phyloP scores from a whole-genome alignment of 1,140 invertebrate genomes.

The Archivesica marissinica region DNA sequence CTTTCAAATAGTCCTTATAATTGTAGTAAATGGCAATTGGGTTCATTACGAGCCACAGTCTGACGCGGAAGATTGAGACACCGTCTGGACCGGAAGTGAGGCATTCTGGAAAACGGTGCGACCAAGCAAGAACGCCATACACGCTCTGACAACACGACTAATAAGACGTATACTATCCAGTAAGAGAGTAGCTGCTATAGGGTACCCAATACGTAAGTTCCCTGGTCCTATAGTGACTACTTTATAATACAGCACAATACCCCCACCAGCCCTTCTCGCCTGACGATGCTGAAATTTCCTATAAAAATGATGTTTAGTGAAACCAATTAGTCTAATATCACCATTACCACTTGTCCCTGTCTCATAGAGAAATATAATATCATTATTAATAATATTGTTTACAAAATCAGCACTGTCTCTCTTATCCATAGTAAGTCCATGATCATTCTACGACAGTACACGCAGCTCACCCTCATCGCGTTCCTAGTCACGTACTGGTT shows the following conservation, averaged over 20 bases:
- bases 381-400: not conserved
- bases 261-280: not conserved
- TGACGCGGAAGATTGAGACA: no score
- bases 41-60: no score
- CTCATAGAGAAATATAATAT: constrained; percentile 2
- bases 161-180: no score
- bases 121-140: no score
- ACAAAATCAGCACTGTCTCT: not conserved
- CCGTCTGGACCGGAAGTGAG: no score
- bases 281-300: constrained; percentile 11
- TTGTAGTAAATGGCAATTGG: no score
- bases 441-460: not conserved
- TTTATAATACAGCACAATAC: constrained; percentile 24
- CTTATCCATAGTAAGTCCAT: not conserved
- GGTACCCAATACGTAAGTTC: no score
- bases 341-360: not conserved
- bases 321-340: not conserved
- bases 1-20: not conserved
- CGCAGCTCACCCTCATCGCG: not conserved
- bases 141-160: no score
- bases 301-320: constrained; percentile 5
- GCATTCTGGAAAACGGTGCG: no score
- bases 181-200: no score
- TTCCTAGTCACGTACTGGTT: not conserved
- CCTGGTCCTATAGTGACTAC: no score